phyloP scores from a whole-genome alignment of 2,113 vertebrate genomes.

The Hystrix brachyura region DNA sequence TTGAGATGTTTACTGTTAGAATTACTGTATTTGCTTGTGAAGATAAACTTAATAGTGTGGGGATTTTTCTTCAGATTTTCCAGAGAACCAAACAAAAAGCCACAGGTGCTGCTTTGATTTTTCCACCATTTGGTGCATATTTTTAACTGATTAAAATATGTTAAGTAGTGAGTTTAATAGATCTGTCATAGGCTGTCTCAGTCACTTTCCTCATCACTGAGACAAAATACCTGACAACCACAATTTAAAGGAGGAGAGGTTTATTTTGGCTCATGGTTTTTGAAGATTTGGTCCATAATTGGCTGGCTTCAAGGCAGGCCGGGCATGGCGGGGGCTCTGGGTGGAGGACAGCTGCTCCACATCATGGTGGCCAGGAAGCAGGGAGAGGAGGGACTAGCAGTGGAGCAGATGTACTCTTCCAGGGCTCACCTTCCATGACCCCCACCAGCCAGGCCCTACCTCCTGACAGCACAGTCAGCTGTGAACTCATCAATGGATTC shows the following conservation, averaged over 20 bases:
- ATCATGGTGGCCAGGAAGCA: background rate
- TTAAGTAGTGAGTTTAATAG: background rate
- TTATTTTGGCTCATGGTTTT: background rate
- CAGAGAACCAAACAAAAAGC: background rate
- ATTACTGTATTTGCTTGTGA: constrained; percentile 13
- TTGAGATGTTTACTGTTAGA: constrained; percentile 40
- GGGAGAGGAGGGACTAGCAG: background rate
- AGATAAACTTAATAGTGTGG: background rate
- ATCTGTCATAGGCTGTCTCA: background rate
- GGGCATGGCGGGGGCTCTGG: background rate
- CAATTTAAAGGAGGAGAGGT: background rate
- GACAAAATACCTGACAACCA: background rate
- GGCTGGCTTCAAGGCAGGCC: background rate
- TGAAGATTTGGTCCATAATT: background rate
- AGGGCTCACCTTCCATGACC: background rate
- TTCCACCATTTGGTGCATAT: background rate
- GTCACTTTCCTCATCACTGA: background rate
- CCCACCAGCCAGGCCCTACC: background rate
- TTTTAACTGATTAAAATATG: constrained; percentile 24
- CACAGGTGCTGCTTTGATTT: background rate
- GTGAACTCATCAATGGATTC: background rate
- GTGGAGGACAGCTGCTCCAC: background rate
- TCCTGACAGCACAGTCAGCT: background rate
- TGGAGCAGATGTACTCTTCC: background rate
- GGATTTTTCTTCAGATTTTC: constrained; percentile 4